Percentiles rank a stretch among this genome's conserved stretches.
Conservation (phyloP, 2,888 invertebrate species). For the Cataglyphis albicans region DNA sequence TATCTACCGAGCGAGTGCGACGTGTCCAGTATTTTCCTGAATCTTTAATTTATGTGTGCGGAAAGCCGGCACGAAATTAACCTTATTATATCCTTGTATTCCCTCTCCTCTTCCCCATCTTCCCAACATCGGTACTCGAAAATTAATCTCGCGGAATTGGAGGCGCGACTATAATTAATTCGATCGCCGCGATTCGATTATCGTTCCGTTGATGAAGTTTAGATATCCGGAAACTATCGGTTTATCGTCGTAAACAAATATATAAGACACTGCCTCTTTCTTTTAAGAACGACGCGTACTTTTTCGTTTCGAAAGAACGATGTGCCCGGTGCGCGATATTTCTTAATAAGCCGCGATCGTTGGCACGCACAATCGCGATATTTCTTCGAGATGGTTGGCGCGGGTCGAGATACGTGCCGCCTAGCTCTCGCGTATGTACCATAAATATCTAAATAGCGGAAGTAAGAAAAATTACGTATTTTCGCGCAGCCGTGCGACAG, state of each 20-base stretch:
- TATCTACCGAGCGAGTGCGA: not conserved
- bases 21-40: slow-evolving; percentile 58
- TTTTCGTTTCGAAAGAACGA: slow-evolving; percentile 19
- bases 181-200: not conserved
- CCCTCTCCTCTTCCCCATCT: too few relatives aligned
- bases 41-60: slow-evolving; percentile 67
- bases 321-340: slow-evolving; percentile 37
- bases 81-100: slow-evolving; percentile 48
- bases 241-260: not conserved
- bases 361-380: slow-evolving; percentile 55
- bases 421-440: slow-evolving; percentile 35
- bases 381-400: slow-evolving; percentile 51
- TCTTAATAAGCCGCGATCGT: slow-evolving; percentile 56
- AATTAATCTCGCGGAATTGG: not conserved
- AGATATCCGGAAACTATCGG: not conserved
- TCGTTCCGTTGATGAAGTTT: not conserved
- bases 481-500: slow-evolving; percentile 29
- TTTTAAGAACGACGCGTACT: slow-evolving; percentile 11
- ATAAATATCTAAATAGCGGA: slow-evolving; percentile 57
- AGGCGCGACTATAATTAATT: not conserved
- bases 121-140: not conserved
- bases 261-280: not conserved
- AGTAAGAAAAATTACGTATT: slow-evolving; percentile 55
- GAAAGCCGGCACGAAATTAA: slow-evolving; percentile 60
- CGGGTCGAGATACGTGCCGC: slow-evolving; percentile 42